Base-by-base conservation (phyloP, 1,140 invertebrate species). In the Leptoteleia sp. region DNA sequence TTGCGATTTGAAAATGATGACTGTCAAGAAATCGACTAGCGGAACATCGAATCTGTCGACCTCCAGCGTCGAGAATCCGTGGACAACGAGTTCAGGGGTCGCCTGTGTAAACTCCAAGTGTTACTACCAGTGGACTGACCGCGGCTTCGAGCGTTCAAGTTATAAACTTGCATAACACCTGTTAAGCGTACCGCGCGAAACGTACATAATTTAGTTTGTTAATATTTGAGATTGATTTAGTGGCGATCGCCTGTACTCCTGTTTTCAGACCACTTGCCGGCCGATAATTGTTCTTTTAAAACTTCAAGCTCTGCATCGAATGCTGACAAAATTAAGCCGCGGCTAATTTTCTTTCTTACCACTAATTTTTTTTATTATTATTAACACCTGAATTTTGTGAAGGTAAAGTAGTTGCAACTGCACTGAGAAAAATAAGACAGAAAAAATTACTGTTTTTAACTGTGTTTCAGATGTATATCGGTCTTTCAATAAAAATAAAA, bases 101-200 rank as follows among this genome's bases (percentile, higher is more conserved):
- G 80, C 42, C 61, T 71, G 76, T 81, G 76, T 82, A 83, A 83
- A 83, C 80, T 81, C 43, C 13, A 55, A 55, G 80, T 76, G 62
- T 83, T 82, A 83, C 80, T 82, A 79, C 82, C 76, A 59, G 31
- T 35, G 37, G 55, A 70, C 50, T 59, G 76, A 73, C 67, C 47
- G 65, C 64, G 65, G 59, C 61, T 75, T 16, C 33, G 19, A 52
- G 52, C 65, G 52, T 13, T 43, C 43, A 12, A 55, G 50, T 82
- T 83, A 72, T 80, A 80, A 80, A 81, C 55, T 80, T 80, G 77
- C 68, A 57, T 71, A 80, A 83, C 81, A 81, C 77, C 81, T 82
- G 82, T 81, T 83, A 76, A 77, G 47, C 68, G 40, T 13, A 71
- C 38, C 57, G 15, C 52, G 38, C 52, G 31, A 71, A 71, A 76